Conservation (phyloP, 2,888 invertebrate genomes). For the Teleiodes luculella region DNA sequence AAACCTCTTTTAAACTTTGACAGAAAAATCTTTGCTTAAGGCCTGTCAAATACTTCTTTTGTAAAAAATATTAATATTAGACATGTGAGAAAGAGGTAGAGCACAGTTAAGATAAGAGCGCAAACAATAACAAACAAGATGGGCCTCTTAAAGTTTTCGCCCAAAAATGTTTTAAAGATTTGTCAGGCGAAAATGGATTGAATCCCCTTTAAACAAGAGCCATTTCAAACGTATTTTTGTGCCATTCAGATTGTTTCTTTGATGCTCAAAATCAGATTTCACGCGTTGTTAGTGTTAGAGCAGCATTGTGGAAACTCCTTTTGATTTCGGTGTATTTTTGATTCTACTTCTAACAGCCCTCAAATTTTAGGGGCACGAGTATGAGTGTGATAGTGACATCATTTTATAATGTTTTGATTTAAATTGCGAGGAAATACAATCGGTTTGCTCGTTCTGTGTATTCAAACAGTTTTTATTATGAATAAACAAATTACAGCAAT, state of each 20-base stretch:
- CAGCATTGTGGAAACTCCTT: conserved; percentile 67
- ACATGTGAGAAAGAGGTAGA: too few species aligned
- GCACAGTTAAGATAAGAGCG: too few species aligned
- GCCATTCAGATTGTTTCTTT: conserved; percentile 60
- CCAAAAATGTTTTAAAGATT: conserved; percentile 31
- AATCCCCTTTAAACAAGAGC: conserved; percentile 23
- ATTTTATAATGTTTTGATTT: conserved; percentile 11
- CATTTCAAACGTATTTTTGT: conserved; percentile 25
- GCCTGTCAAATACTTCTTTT: too few species aligned
- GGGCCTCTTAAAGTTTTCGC: conserved; percentile 9
- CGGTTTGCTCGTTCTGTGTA: too few species aligned
- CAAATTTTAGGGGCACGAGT: conserved; percentile 41
- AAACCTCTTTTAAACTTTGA: too few species aligned
- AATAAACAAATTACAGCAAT: too few species aligned
- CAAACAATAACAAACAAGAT: too few species aligned
- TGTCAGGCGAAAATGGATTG: conserved; percentile 24
- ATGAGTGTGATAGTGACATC: conserved; percentile 17
- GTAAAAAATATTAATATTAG: too few species aligned
- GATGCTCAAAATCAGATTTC: conserved; percentile 74
- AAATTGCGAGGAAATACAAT: too few species aligned
- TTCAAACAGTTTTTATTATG: too few species aligned
- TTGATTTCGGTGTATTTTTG: conserved; percentile 76
- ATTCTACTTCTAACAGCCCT: conserved; percentile 66
- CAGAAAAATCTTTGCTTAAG: too few species aligned
- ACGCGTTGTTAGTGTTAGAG: conserved; percentile 72